Evolutionary conservation across 2,113 vertebrate species (phyloP).

Genomic region (Triplophysa rosa): DNA sequence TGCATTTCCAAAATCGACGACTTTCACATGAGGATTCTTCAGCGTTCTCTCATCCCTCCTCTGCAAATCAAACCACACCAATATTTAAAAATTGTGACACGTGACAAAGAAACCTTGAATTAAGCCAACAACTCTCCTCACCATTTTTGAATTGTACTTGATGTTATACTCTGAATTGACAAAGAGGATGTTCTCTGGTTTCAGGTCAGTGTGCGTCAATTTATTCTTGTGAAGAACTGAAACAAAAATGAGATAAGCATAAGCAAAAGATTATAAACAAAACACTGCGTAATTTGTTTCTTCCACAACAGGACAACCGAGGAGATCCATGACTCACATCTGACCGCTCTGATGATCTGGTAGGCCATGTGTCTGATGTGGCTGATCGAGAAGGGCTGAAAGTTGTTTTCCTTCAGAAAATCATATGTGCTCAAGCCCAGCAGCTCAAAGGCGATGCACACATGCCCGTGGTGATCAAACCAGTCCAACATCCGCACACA

Average conservation of each 20-base stretch:
- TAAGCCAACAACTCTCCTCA: slow-evolving; percentile 61
- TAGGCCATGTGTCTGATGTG: slow-evolving; percentile 94
- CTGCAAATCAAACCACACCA: slow-evolving; percentile 60
- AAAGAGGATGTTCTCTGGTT: slow-evolving; percentile 96
- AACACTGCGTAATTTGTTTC: neutral
- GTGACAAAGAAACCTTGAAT: neutral
- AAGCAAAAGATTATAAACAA: neutral
- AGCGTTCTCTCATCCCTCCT: slow-evolving; percentile 80
- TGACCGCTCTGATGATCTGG: slow-evolving; percentile 88
- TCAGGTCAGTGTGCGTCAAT: slow-evolving; percentile 94
- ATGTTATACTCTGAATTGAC: slow-evolving; percentile 85
- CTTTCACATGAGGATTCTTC: slow-evolving; percentile 87
- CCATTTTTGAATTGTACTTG: slow-evolving; percentile 80
- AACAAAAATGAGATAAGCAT: slow-evolving; percentile 29
- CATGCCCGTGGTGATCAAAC: slow-evolving; percentile 95
- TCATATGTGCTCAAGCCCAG: slow-evolving; percentile 96
- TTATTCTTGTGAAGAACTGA: slow-evolving; percentile 92
- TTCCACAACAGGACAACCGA: neutral
- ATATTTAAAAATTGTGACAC: neutral
- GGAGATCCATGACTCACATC: slow-evolving; percentile 81
- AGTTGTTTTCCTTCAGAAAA: slow-evolving; percentile 96
- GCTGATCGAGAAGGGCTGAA: slow-evolving; percentile 89
- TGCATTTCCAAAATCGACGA: slow-evolving; percentile 94
- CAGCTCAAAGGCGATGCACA: slow-evolving; percentile 94
- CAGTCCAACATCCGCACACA: slow-evolving; percentile 95